Percentiles rank a stretch among this genome's conserved stretches.
Evolutionary conservation across 2,797 vertebrate genomes (phyloP).

Genomic region (Chloroceryle inda): DNA sequence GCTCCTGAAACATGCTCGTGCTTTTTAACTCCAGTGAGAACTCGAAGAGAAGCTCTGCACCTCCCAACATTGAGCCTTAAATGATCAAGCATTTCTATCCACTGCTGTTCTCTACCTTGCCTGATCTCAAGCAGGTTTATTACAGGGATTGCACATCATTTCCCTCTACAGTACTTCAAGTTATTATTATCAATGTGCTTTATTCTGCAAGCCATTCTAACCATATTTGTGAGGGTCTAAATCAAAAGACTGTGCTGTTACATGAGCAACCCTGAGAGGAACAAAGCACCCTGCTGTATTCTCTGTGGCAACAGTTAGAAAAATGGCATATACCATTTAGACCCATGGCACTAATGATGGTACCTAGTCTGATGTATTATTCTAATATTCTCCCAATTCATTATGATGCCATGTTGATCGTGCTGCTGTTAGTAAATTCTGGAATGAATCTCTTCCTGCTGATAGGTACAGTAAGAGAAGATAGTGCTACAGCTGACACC

Average conservation of each 20-base stretch:
- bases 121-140: neutral
- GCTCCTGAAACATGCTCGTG: neutral
- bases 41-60: neutral
- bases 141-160: conserved; percentile 9
- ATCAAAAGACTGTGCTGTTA: neutral
- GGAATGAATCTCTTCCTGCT: conserved; percentile 27
- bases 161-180: conserved; percentile 17
- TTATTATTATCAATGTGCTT: conserved; percentile 36
- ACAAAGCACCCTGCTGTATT: neutral
- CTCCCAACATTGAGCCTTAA: neutral
- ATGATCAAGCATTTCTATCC: neutral
- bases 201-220: conserved; percentile 17
- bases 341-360: conserved; percentile 24
- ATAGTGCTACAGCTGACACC: conserved; percentile 14
- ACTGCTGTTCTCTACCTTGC: neutral
- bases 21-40: conserved; percentile 2
- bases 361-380: neutral
- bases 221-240: conserved; percentile 6
- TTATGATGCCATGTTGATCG: conserved; percentile 15
- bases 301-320: neutral
- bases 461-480: conserved; percentile 9
- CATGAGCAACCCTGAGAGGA: conserved; percentile 8
- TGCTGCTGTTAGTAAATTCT: conserved; percentile 52
- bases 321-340: conserved; percentile 34
- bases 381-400: conserved; percentile 34